Evolutionary conservation across 2,113 vertebrate genomes (phyloP), one percentile per base, ranked within the genome.

Genomic region (Poeciliopsis turrubarensis): DNA sequence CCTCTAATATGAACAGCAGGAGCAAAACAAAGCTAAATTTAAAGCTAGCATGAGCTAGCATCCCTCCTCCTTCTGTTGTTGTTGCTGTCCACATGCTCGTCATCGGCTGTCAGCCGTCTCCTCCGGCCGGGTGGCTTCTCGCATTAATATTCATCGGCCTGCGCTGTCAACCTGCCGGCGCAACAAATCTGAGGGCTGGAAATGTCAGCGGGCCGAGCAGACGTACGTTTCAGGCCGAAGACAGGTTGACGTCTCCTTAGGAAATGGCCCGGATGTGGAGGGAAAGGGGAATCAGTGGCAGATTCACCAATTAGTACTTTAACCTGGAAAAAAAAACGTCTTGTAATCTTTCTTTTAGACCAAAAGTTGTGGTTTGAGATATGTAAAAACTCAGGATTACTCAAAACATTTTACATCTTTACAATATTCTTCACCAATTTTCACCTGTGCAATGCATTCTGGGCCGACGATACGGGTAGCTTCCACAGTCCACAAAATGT

Each of bases 101-200:
- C 80, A 41, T 79, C 79, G 32, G 72, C 75, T 74, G 85, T 79
- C 85, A 30, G 30, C 63, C 30, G 14, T 78, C 68, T 75, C 72
- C 13, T 14, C 32, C 67, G 54, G 69, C 65, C 29, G 64, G 67
- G 73, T 14, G 74, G 54, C 68, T 80, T 78, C 74, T 77, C 60
- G 2, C 84, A 84, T 88, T 73, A 84, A 91, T 91, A 88, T 88
- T 84, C 57, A 87, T 84, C 63, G 1, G 66, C 57, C 30, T 79
- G 84, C 30, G 11, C 86, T 72, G 86, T 83, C 83, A 78, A 60
- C 61, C 65, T 72, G 26, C 39, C 77, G 63, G 73, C 78, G 39
- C 73, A 77, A 70, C 84, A 84, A 72, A 79, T 84, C 70, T 41
- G 54, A 80, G 84, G 76, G 29, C 84, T 70, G 82, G 32, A 84